Conservation (phyloP, 1,140 invertebrate genomes). For the Pectinophora gossypiella region DNA sequence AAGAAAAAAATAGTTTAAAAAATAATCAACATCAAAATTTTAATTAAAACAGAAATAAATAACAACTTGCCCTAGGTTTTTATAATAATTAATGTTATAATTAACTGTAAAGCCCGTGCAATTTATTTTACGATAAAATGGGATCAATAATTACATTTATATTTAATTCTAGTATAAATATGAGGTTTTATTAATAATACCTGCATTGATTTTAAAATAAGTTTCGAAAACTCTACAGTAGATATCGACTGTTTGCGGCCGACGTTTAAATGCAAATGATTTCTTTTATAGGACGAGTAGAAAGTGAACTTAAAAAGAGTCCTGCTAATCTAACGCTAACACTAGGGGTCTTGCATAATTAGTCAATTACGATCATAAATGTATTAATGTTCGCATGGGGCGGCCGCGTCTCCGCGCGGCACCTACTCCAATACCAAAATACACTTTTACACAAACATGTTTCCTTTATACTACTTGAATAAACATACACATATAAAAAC, state of each 20-base stretch:
- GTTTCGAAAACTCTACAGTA: constrained; percentile 59
- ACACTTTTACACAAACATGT: constrained; percentile 71
- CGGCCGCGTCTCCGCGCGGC: constrained; percentile 25
- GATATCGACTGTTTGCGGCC: constrained; percentile 37
- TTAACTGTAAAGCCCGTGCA: constrained; percentile 75
- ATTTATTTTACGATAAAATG: constrained; percentile 67
- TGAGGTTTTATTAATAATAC: constrained; percentile 73
- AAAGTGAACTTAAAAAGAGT: constrained; percentile 59
- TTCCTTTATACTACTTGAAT: constrained; percentile 62
- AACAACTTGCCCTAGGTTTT: constrained; percentile 74
- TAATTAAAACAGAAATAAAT: constrained; percentile 76
- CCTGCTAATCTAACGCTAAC: constrained; percentile 65
- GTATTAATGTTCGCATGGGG: constrained; percentile 46
- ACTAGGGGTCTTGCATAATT: constrained; percentile 74
- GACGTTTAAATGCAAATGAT: constrained; percentile 60
- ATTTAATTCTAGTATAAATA: constrained; percentile 74
- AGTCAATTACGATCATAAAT: constrained; percentile 77
- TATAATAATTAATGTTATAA: constrained; percentile 72
- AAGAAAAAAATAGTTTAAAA: constrained; percentile 71
- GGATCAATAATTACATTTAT: constrained; percentile 72
- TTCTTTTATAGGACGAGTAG: constrained; percentile 42
- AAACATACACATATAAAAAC: constrained; percentile 75
- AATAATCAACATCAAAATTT: constrained; percentile 72
- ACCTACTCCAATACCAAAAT: constrained; percentile 64
- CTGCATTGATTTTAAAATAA: constrained; percentile 73